phyloP scores from a whole-genome alignment of 64 coral and sea anemone species.

The Dendronephthya gigantea region DNA sequence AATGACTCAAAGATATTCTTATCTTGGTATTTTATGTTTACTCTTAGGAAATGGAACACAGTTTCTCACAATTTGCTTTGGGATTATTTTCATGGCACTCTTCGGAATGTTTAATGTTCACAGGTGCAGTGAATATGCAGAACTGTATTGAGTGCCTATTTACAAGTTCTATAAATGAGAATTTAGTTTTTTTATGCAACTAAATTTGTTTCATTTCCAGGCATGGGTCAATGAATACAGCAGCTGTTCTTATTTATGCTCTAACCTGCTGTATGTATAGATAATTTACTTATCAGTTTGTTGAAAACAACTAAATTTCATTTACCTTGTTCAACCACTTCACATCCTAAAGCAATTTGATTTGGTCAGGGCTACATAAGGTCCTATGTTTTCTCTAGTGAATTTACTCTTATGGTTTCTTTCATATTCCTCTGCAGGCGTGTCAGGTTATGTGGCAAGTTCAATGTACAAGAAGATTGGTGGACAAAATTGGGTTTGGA shows the following conservation, averaged over 20 bases:
- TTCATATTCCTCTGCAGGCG: slow-evolving; percentile 37
- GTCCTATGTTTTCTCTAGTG: too few species aligned
- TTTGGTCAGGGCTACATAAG: too few species aligned
- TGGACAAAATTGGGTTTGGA: slow-evolving; percentile 98
- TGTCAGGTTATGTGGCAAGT: slow-evolving; percentile 84
- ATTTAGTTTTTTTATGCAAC: not conserved
- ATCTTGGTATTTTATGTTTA: not conserved
- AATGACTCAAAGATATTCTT: not conserved
- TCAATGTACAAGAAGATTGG: slow-evolving; percentile 92
- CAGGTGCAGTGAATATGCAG: slow-evolving; percentile 31
- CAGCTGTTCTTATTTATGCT: slow-evolving; percentile 84
- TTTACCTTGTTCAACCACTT: too few species aligned
- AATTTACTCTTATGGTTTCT: not conserved
- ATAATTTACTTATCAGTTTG: not conserved
- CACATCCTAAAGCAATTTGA: too few species aligned
- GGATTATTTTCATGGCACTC: slow-evolving; percentile 85
- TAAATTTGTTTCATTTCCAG: not conserved
- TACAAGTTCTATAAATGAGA: not conserved
- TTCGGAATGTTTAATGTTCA: slow-evolving; percentile 98
- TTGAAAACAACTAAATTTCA: too few species aligned
- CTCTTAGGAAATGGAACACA: slow-evolving; percentile 66
- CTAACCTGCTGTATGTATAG: slow-evolving; percentile 88
- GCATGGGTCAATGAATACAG: slow-evolving; percentile 98
- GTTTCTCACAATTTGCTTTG: slow-evolving; percentile 88
- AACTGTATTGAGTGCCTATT: not conserved